Conservation (phyloP, 2,113 vertebrate genomes). For the Carassius carassius region DNA sequence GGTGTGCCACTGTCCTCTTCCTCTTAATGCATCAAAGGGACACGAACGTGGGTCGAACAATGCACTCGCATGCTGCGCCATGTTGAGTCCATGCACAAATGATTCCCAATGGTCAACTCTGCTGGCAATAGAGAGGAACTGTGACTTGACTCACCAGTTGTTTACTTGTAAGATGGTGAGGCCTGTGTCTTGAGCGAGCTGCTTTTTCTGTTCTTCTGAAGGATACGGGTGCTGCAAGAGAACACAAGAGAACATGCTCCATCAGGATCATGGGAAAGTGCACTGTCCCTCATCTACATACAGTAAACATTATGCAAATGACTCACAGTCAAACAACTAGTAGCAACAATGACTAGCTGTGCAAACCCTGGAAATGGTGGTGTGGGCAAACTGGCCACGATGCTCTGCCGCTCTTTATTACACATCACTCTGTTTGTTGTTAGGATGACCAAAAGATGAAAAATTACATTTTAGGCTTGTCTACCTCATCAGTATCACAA, state of each 20-base stretch:
- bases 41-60: conserved; percentile 74
- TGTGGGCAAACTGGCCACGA: not conserved
- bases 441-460: not conserved
- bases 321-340: not conserved
- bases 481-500: not conserved
- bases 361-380: too few species aligned
- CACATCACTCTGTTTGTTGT: not conserved
- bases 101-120: not conserved
- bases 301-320: not conserved
- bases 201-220: conserved; percentile 99
- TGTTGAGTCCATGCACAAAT: too few species aligned
- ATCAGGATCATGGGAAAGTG: not conserved
- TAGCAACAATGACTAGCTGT: not conserved
- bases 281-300: not conserved
- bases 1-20: conserved; percentile 62
- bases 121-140: conserved; percentile 65
- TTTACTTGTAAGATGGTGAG: conserved; percentile 99
- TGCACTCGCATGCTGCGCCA: not conserved
- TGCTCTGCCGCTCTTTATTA: not conserved
- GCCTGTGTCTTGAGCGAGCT: conserved; percentile 99
- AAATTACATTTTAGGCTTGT: not conserved
- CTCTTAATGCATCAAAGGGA: conserved; percentile 77
- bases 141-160: conserved; percentile 93
- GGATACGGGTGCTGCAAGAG: conserved; percentile 94
- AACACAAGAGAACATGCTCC: conserved; percentile 57